phyloP scores from a whole-genome alignment of 2,888 invertebrate species.

The Chrysina gloriosa region DNA sequence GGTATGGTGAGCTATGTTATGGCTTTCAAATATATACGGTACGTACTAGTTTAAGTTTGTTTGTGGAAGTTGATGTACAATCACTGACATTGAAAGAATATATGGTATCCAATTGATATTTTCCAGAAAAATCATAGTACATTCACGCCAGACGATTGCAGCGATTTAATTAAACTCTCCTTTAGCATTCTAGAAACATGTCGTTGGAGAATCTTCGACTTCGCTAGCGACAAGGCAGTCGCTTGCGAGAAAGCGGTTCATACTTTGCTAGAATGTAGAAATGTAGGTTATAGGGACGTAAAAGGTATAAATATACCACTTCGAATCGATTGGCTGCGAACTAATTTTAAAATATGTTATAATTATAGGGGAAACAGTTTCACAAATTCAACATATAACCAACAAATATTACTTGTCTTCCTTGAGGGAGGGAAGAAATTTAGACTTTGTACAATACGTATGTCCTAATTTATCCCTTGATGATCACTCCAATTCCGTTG shows the following conservation, averaged over 20 bases:
- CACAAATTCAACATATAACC: constrained; percentile 20
- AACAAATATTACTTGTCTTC: constrained; percentile 21
- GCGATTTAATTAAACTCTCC: constrained; percentile 43
- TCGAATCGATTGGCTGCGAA: not conserved
- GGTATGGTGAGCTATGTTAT: constrained; percentile 37
- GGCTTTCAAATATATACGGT: constrained; percentile 34
- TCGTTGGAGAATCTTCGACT: constrained; percentile 56
- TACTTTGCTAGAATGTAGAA: constrained; percentile 44
- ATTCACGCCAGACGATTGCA: constrained; percentile 1
- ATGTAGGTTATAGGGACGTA: constrained; percentile 10
- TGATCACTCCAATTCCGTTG: constrained; percentile 51
- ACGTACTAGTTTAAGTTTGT: not conserved
- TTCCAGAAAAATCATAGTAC: constrained; percentile 22
- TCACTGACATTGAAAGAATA: not conserved
- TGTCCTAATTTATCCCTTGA: constrained; percentile 48
- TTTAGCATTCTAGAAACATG: constrained; percentile 53
- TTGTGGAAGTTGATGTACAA: not conserved
- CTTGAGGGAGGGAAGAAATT: not conserved
- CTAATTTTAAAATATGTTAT: not conserved
- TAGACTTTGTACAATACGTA: constrained; percentile 44
- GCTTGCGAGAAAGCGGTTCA: constrained; percentile 50
- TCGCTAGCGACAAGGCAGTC: constrained; percentile 52
- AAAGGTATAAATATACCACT: constrained; percentile 1
- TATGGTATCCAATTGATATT: constrained; percentile 13
- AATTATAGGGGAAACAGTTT: constrained; percentile 22